These are phyloP conservation scores for Picathartes gymnocephalus DNA, from an alignment of 2,113 vertebrate genomes.

Conservation along the genomic window DNA sequence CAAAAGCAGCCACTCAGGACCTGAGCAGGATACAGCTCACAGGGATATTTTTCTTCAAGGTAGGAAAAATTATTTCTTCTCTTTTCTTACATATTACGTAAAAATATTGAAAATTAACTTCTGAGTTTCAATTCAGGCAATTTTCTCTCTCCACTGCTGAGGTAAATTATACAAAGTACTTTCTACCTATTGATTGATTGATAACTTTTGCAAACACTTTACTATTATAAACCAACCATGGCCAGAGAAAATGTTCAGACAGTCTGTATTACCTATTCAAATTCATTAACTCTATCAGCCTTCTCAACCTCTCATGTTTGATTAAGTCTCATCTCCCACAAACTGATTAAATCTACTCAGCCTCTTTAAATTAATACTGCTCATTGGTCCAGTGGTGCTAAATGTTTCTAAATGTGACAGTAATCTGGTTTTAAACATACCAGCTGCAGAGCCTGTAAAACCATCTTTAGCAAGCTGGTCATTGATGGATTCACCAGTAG, in stretches of 20 bases:
- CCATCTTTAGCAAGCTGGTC: neutral
- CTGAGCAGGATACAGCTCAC: neutral
- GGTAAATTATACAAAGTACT: neutral
- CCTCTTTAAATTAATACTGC: conserved; percentile 2
- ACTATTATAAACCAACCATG: neutral
- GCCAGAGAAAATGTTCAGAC: neutral
- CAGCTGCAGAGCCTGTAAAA: conserved; percentile 48
- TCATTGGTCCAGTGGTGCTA: conserved; percentile 11
- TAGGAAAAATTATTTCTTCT: neutral
- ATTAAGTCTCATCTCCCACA: conserved; percentile 39
- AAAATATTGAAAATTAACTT: neutral
- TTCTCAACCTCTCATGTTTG: neutral
- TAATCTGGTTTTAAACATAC: conserved; percentile 56
- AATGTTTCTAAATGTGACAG: conserved; percentile 43
- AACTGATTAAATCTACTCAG: conserved; percentile 35
- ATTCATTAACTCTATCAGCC: neutral
- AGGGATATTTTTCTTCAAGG: neutral
- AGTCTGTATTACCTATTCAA: neutral
- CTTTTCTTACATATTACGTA: neutral
- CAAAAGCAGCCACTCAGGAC: neutral
- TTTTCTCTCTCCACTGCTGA: neutral
- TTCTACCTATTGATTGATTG: neutral
- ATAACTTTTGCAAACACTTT: neutral
- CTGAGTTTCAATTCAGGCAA: neutral
- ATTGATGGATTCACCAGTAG: conserved; percentile 8